phyloP scores from a whole-genome alignment of 2,113 vertebrate species.

The Antennarius striatus region DNA sequence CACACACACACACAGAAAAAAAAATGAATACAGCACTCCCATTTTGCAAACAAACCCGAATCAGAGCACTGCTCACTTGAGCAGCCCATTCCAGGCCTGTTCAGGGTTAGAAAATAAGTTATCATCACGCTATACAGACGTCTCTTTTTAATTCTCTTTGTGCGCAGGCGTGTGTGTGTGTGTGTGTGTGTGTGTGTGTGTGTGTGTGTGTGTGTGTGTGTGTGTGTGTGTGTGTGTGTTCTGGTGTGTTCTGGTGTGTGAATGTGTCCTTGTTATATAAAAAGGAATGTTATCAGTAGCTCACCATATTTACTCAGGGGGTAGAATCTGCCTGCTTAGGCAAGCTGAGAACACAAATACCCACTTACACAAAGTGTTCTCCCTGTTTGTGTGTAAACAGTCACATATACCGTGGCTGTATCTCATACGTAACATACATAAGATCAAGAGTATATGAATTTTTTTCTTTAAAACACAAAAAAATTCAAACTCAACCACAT shows the following conservation, averaged over 20 bases:
- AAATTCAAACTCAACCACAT: too few species aligned
- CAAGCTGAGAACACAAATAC: slow-evolving; percentile 69
- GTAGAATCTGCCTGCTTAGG: slow-evolving; percentile 57
- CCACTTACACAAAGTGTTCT: slow-evolving; percentile 39
- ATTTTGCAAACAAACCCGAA: background rate
- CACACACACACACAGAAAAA: too few species aligned
- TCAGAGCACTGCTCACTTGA: background rate
- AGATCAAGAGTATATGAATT: too few species aligned
- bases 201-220: slow-evolving; percentile 21
- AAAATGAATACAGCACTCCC: too few species aligned
- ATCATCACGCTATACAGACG: slow-evolving; percentile 38
- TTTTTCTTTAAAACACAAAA: too few species aligned
- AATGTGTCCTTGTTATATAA: slow-evolving; percentile 53
- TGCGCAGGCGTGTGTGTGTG: background rate
- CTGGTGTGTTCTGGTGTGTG: slow-evolving; percentile 28
- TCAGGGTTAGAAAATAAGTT: slow-evolving; percentile 25
- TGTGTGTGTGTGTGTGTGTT: slow-evolving; percentile 1
- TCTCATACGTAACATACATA: background rate
- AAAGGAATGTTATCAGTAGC: slow-evolving; percentile 72
- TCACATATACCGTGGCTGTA: slow-evolving; percentile 6
- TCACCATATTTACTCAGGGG: slow-evolving; percentile 72
- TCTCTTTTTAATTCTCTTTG: background rate
- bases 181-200: slow-evolving; percentile 34
- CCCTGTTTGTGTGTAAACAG: slow-evolving; percentile 33
- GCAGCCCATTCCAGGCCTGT: too few species aligned